Conservation (phyloP, 2,888 invertebrate genomes). For the Ligdia adustata region DNA sequence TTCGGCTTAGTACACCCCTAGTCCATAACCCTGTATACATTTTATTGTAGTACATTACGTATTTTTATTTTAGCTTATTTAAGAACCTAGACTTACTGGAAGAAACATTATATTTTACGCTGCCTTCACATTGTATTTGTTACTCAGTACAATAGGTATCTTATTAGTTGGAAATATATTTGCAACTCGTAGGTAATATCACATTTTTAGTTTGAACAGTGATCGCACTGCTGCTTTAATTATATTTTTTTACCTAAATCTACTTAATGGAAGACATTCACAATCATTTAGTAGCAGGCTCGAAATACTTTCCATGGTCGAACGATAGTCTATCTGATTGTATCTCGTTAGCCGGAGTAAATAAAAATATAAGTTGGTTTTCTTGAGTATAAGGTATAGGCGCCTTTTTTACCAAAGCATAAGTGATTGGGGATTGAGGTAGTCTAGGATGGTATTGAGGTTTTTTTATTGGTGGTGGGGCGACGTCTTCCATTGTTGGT, state of each 20-base stretch:
- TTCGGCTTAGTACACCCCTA: too few relatives aligned
- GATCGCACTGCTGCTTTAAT: not conserved
- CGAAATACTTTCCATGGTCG: slow-evolving; percentile 58
- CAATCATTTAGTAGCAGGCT: slow-evolving; percentile 45
- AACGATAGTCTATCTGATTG: slow-evolving; percentile 38
- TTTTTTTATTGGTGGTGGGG: slow-evolving; percentile 5
- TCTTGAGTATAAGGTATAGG: slow-evolving; percentile 34
- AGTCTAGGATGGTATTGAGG: not conserved
- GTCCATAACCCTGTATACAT: too few relatives aligned
- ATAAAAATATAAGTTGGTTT: slow-evolving; percentile 41
- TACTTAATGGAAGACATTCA: not conserved
- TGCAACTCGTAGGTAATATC: slow-evolving; percentile 7
- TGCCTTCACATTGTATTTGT: too few relatives aligned
- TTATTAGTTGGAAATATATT: not conserved
- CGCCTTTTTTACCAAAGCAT: slow-evolving; percentile 33
- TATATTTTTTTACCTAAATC: not conserved
- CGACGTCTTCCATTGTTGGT: slow-evolving; percentile 44
- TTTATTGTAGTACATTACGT: too few relatives aligned
- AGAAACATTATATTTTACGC: too few relatives aligned
- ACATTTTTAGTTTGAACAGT: slow-evolving; percentile 8
- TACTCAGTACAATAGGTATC: too few relatives aligned
- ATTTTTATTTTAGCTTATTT: too few relatives aligned
- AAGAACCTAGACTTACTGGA: too few relatives aligned
- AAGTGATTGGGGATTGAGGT: slow-evolving; percentile 5
- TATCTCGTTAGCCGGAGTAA: slow-evolving; percentile 58